Base-by-base conservation (phyloP, 2,797 vertebrate species). In the Nannoperca obscura region DNA sequence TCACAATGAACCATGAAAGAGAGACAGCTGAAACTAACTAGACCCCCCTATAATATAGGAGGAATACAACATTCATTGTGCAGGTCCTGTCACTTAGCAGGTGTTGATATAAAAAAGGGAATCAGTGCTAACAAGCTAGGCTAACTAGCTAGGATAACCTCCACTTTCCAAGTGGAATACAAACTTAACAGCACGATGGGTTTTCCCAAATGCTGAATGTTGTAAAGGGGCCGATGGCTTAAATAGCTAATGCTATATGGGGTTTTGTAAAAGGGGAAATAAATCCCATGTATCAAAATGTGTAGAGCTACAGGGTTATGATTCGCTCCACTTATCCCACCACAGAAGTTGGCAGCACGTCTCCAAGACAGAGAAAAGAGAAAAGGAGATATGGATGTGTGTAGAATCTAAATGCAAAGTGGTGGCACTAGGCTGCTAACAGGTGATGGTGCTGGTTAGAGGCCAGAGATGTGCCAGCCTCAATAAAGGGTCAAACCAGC, bases 361-460 rank as follows among this genome's bases (percentile, higher is more conserved):
- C 66, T 70, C n/a, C 11, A 10, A 9, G 17, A 42, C 8, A 22
- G 3, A 36, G 53, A 19, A 20, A 3, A 38, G 42, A 22, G 62
- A 34, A 63, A 44, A 22, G 42, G 1, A 47, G 24, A 64, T 14
- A 79, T 75, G 30, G 47, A 62, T 80, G 63, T 68, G 61, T 55
- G 52, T 24, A n/a, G 80, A 77, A 71, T 70, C 49, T 42, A 17
- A 79, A 74, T 79, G 50, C 62, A 78, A 66, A 72, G 13, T 0
- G 40, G 40, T 59, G 61, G 63, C 64, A 78, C 30, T 11, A 14
- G 59, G n/a, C 63, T 61, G 86, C 78, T 80, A 90, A 72, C 93
- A 96, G 94, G 95, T 96, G 94, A 94, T 81, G 65, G 54, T 88
- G 71, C 89, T 95, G 93, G 91, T 89, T 80, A 75, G 1, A 36